These are phyloP conservation scores for Hippocampus kuda DNA, from an alignment of 2,797 vertebrate genomes.

Conservation along the genomic window DNA sequence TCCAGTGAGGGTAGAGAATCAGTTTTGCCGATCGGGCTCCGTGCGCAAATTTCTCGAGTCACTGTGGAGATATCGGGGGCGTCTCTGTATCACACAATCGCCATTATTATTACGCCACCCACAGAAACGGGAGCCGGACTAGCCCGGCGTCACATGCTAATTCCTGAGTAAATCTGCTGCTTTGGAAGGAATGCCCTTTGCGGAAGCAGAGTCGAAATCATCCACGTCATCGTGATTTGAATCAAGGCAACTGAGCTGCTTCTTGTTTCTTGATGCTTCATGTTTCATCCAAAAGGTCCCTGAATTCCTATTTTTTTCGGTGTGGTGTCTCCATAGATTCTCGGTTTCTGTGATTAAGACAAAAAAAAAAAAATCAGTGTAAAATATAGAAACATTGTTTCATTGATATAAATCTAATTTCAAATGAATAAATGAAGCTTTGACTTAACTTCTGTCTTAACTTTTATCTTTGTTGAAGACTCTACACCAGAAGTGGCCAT, in stretches of 20 bases:
- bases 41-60: slow-evolving; percentile 57
- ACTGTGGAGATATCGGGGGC: slow-evolving; percentile 51
- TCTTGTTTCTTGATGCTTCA: too few relatives aligned
- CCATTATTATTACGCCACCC: slow-evolving; percentile 49
- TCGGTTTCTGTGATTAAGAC: not conserved
- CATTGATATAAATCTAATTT: too few relatives aligned
- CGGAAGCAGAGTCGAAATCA: slow-evolving; percentile 17
- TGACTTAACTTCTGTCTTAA: too few relatives aligned
- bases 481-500: too few relatives aligned
- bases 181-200: slow-evolving; percentile 45
- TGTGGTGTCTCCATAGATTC: not conserved
- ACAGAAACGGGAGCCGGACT: slow-evolving; percentile 36
- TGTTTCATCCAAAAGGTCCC: not conserved
- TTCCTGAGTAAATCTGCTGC: slow-evolving; percentile 45
- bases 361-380: too few relatives aligned
- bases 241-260: too few relatives aligned
- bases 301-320: not conserved
- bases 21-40: slow-evolving; percentile 38
- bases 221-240: not conserved
- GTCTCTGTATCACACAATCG: slow-evolving; percentile 54
- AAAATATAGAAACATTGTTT: too few relatives aligned
- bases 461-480: too few relatives aligned
- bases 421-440: too few relatives aligned
- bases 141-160: slow-evolving; percentile 47
- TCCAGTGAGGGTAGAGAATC: slow-evolving; percentile 50